Conservation (phyloP, 2,797 vertebrate species). For the Oreochromis grahami region DNA sequence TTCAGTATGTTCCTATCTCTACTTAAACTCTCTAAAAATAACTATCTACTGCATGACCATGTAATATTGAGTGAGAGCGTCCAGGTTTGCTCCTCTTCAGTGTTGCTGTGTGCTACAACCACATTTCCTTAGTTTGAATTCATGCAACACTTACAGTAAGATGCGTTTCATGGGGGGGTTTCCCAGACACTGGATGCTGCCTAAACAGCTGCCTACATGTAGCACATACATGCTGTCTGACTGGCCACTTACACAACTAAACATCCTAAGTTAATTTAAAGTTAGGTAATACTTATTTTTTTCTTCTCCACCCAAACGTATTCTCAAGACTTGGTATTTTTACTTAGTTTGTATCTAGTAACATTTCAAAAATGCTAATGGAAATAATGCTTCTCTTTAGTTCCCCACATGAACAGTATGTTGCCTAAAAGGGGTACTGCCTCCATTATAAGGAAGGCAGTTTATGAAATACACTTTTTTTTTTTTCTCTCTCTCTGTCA, state of each 20-base stretch:
- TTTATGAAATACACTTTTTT: not conserved
- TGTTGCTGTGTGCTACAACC: not conserved
- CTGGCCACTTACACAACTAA: not conserved
- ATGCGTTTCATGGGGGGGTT: not conserved
- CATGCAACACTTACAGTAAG: not conserved
- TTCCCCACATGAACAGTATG: not conserved
- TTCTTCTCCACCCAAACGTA: not conserved
- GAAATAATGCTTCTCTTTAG: not conserved
- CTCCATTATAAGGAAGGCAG: not conserved
- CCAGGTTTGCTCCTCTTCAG: not conserved
- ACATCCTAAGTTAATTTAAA: not conserved
- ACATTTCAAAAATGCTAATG: not conserved
- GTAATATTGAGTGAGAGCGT: not conserved
- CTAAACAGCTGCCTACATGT: not conserved
- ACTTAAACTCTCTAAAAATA: not conserved
- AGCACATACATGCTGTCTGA: not conserved
- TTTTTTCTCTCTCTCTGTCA: not conserved
- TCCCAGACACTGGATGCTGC: not conserved
- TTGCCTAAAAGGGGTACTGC: not conserved
- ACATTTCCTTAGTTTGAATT: not conserved
- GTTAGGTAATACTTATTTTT: not conserved
- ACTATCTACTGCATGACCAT: not conserved
- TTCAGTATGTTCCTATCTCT: not conserved
- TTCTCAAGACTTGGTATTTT: not conserved
- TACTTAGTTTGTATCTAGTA: not conserved